Evolutionary conservation across 2,113 vertebrate species (phyloP).

Genomic region (Chlorodrepanis virens): DNA sequence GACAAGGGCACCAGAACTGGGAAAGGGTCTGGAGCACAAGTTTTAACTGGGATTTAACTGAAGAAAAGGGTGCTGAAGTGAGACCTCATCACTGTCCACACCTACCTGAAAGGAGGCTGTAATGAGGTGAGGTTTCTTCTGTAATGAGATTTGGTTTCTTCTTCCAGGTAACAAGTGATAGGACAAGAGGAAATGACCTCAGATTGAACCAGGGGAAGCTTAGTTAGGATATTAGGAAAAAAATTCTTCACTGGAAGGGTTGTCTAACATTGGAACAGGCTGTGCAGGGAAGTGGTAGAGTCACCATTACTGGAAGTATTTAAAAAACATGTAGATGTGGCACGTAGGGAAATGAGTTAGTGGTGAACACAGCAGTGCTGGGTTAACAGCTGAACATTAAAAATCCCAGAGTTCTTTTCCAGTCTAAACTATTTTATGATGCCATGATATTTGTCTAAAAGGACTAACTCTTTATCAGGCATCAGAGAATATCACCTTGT

Average conservation of each 20-base stretch:
- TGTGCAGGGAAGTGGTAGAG: neutral
- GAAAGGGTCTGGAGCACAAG: neutral
- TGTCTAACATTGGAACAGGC: neutral
- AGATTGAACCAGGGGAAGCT: neutral
- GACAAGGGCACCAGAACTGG: neutral
- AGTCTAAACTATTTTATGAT: neutral
- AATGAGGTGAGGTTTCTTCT: neutral
- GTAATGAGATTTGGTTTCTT: neutral
- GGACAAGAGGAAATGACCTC: neutral
- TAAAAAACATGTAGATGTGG: neutral
- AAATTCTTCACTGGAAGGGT: neutral
- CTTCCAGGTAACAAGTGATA: neutral
- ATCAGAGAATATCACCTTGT: neutral
- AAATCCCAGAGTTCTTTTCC: neutral
- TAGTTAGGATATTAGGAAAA: neutral
- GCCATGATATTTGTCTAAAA: neutral
- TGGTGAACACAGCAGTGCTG: neutral
- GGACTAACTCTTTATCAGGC: neutral
- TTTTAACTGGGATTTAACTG: neutral
- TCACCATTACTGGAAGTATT: neutral
- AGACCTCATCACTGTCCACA: neutral
- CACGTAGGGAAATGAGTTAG: neutral
- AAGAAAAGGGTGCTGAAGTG: neutral
- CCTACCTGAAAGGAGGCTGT: neutral
- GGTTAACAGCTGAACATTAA: accelerated